Evolutionary conservation across 2,113 vertebrate species (phyloP).

Genomic region (Rattus rattus): DNA sequence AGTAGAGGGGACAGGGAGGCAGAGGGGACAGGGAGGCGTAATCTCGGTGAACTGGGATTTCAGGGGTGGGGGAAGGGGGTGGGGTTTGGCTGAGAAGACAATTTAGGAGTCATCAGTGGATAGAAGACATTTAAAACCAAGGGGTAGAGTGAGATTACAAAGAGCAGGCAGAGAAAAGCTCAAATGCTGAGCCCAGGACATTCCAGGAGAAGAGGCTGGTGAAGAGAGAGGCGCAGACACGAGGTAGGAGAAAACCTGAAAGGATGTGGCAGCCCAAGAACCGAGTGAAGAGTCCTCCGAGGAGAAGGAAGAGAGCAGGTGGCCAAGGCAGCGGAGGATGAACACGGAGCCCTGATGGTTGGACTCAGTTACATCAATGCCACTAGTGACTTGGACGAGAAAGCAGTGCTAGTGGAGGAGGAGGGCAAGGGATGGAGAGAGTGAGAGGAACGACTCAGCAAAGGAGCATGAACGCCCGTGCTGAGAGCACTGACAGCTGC

Average conservation of each 20-base stretch:
- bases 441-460: neutral
- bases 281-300: neutral
- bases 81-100: neutral
- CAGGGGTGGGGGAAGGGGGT: neutral
- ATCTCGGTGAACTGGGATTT: conserved; percentile 17
- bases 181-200: neutral
- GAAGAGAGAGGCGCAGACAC: neutral
- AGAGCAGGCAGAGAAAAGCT: neutral
- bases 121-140: neutral
- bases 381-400: conserved; percentile 7
- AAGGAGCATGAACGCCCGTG: neutral
- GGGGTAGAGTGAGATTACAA: neutral
- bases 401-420: neutral
- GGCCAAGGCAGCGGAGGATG: neutral
- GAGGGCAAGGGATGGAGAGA: neutral
- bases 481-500: neutral
- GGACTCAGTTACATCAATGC: neutral
- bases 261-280: neutral
- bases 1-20: neutral
- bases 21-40: neutral
- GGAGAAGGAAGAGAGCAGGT: neutral
- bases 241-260: neutral
- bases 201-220: neutral
- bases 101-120: neutral
- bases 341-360: rapidly evolving